Evolutionary conservation across 2,113 vertebrate genomes (phyloP).

Genomic region (Ornithorhynchus anatinus): DNA sequence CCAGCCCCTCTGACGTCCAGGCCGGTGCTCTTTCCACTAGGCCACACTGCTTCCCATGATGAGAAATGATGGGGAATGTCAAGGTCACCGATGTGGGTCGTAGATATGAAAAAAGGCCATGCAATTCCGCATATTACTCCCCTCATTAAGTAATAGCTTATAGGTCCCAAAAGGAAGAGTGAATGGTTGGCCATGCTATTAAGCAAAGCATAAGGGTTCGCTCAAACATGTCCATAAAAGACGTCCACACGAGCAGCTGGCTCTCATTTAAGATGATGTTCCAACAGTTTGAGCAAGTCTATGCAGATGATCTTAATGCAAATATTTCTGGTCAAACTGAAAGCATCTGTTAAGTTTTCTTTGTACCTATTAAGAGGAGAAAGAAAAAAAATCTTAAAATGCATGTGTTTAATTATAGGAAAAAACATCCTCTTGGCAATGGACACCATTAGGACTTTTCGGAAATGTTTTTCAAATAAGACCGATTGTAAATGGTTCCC

Average conservation of each 20-base stretch:
- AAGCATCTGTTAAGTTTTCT: slow-evolving; percentile 65
- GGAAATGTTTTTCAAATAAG: slow-evolving; percentile 10
- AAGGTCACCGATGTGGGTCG: no score
- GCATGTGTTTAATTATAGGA: slow-evolving; percentile 36
- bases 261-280: slow-evolving; percentile 53
- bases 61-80: no score
- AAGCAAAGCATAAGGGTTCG: slow-evolving; percentile 11
- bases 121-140: no score
- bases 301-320: slow-evolving; percentile 58
- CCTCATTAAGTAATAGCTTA: no score
- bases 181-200: slow-evolving; percentile 6
- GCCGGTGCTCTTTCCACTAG: background rate
- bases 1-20: background rate
- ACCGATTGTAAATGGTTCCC: background rate
- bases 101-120: no score
- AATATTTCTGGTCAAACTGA: slow-evolving; percentile 54
- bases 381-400: slow-evolving; percentile 34
- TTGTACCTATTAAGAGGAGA: slow-evolving; percentile 58
- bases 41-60: no score
- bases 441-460: slow-evolving; percentile 5
- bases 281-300: slow-evolving; percentile 38
- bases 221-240: slow-evolving; percentile 48
- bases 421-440: slow-evolving; percentile 51
- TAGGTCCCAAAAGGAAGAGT: no score
- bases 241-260: slow-evolving; percentile 66